phyloP scores from a whole-genome alignment of 2,113 vertebrate genomes.

The Chionodraco myersi region DNA sequence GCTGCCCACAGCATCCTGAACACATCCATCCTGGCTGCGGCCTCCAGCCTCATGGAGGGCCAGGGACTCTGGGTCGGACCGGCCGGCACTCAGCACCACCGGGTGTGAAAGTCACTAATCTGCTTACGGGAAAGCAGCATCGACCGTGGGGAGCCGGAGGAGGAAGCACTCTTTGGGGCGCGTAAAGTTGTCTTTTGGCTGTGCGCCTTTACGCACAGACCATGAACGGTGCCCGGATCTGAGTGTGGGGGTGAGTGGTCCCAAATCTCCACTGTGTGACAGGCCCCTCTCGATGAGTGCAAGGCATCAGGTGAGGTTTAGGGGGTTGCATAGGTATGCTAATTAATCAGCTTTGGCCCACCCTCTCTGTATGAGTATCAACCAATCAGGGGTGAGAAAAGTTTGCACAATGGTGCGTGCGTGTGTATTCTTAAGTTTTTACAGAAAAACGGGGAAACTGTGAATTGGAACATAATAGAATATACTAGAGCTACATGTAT shows the following conservation, averaged over 20 bases:
- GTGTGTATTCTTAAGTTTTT: background rate
- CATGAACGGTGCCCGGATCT: background rate
- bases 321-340: conserved; percentile 59
- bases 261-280: background rate
- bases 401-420: conserved; percentile 27
- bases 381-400: conserved; percentile 71
- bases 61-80: conserved; percentile 36
- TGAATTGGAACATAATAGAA: too few species aligned
- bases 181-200: conserved; percentile 15
- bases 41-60: conserved; percentile 81
- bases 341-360: conserved; percentile 53
- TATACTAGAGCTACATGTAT: too few species aligned
- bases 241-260: conserved; percentile 28
- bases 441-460: background rate
- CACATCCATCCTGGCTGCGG: conserved; percentile 87
- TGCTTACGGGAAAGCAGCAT: background rate
- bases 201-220: conserved; percentile 63
- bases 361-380: conserved; percentile 33
- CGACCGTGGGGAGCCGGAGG: background rate
- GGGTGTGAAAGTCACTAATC: conserved; percentile 22
- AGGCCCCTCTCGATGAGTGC: background rate
- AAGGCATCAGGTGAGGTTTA: conserved; percentile 70
- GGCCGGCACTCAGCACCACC: conserved; percentile 46
- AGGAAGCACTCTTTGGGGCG: background rate
- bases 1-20: conserved; percentile 87